Percentiles rank a stretch among this genome's conserved stretches.
phyloP scores from a whole-genome alignment of 92 coral and sea anemone species.

The Bergia puertoricense region DNA sequence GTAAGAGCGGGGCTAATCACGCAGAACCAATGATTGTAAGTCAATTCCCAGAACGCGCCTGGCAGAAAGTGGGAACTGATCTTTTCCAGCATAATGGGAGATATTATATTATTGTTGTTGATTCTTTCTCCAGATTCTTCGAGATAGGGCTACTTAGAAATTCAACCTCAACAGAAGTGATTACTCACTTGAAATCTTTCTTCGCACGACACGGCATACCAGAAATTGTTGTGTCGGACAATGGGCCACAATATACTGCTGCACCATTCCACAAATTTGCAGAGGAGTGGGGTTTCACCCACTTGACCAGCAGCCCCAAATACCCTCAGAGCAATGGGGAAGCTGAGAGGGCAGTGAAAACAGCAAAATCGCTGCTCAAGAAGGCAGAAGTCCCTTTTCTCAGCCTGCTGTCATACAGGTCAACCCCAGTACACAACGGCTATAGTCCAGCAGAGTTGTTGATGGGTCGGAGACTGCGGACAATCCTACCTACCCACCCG shows the following conservation, averaged over 20 bases:
- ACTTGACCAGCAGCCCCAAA: slow-evolving; percentile 42
- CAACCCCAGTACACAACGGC: slow-evolving; percentile 45
- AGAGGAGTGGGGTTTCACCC: slow-evolving; percentile 47
- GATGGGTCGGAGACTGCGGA: slow-evolving; percentile 26
- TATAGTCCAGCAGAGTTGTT: slow-evolving; percentile 45
- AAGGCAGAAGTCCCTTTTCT: slow-evolving; percentile 54
- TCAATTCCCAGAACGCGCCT: slow-evolving; percentile 20
- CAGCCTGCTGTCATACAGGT: slow-evolving; percentile 50
- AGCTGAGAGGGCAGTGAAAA: slow-evolving; percentile 46
- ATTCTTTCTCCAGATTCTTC: slow-evolving; percentile 30
- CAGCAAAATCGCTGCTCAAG: slow-evolving; percentile 36
- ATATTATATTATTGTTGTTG: background rate
- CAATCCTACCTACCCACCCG: slow-evolving; percentile 6
- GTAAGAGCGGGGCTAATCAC: slow-evolving; percentile 1
- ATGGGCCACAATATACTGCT: slow-evolving; percentile 26
- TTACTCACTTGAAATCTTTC: slow-evolving; percentile 33
- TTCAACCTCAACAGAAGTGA: background rate
- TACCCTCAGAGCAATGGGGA: slow-evolving; percentile 57
- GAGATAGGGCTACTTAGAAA: slow-evolving; percentile 4
- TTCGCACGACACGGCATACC: slow-evolving; percentile 40
- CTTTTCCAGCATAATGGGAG: background rate
- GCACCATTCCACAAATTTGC: slow-evolving; percentile 41
- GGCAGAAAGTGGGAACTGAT: slow-evolving; percentile 25
- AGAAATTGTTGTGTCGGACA: slow-evolving; percentile 22
- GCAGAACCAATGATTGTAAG: slow-evolving; percentile 16